Base-by-base conservation (phyloP, 2,113 vertebrate species). In the Reinhardtius hippoglossoides region DNA sequence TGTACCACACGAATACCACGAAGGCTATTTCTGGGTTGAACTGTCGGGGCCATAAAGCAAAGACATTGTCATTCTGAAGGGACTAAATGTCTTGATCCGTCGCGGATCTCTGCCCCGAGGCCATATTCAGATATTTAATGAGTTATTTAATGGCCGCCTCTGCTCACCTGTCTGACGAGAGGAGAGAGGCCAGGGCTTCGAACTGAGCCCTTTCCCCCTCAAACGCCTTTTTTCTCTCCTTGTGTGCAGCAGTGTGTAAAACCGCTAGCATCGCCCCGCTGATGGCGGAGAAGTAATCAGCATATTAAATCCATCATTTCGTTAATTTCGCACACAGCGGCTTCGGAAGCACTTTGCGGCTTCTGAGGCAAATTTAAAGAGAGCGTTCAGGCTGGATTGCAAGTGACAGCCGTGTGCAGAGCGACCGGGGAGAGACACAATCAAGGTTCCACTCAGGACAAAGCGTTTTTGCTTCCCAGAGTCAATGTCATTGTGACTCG, bases 111-210 rank as follows among this genome's bases (percentile, higher is more conserved):
- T 72, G 50, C 23, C 60, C 71, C 15, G 44, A 46, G n/a, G 52
- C 50, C 59, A 54, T 67, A 71, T 61, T 74, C 48, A 80, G 74
- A 58, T 42, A 81, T 75, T 78, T 89, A 86, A 89, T 84, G 73
- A 83, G 78, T 74, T 67, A 58, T 57, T 81, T 71, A 75, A 87
- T 69, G 67, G 42, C 68, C 73, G 44, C 57, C 46, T 64, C 70
- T 78, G 50, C 24, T 57, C 20, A 50, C 23, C 44, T 54, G 31
- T 31, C 31, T 31, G 31, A 31, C 6, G 31, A 31, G 31, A 31
- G n/a, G n/a, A 31, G 6, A 7, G 31, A 7, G 31, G 31, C 31
- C 6, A 31, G 31, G n/a, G 64, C 63, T 69, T 37, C 40, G 5
- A 42, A 18, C 4, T 9, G 24, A 0, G 13, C 54, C 2, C 54